phyloP scores from a whole-genome alignment of 2,113 vertebrate species.

The Globicephala melas region DNA sequence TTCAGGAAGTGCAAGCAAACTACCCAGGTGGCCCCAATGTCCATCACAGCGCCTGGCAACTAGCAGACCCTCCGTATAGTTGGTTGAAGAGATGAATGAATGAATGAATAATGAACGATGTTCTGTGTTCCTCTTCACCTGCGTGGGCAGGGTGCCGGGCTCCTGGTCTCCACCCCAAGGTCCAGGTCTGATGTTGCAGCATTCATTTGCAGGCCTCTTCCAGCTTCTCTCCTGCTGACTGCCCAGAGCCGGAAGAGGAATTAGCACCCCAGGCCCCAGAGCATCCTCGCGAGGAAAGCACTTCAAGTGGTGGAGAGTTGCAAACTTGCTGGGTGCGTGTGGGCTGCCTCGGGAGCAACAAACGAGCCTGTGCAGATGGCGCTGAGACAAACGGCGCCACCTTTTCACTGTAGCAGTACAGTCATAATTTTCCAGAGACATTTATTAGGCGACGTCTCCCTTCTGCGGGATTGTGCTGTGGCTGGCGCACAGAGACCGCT shows the following conservation, averaged over 20 bases:
- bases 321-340: conserved; percentile 61
- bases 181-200: not conserved
- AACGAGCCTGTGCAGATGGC: conserved; percentile 79
- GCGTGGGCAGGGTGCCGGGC: not conserved
- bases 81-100: not conserved
- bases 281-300: not conserved
- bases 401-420: conserved; percentile 74
- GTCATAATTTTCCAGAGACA: conserved; percentile 81
- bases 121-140: not conserved
- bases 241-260: not conserved
- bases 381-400: conserved; percentile 79
- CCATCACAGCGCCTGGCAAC: fast-evolving
- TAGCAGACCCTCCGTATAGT: fast-evolving
- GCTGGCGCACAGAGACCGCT: conserved; percentile 51
- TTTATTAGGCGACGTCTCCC: conserved; percentile 79
- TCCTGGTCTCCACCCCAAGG: not conserved
- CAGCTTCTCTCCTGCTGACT: not conserved
- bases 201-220: not conserved
- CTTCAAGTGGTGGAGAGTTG: conserved; percentile 2
- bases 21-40: not conserved
- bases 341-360: conserved; percentile 66
- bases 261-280: not conserved
- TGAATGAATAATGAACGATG: too few species aligned
- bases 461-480: conserved; percentile 66
- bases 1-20: not conserved